Percentiles rank a stretch among this genome's conserved stretches.
Conservation (phyloP, 2,888 invertebrate genomes). For the Fissipunctia ypsillon region DNA sequence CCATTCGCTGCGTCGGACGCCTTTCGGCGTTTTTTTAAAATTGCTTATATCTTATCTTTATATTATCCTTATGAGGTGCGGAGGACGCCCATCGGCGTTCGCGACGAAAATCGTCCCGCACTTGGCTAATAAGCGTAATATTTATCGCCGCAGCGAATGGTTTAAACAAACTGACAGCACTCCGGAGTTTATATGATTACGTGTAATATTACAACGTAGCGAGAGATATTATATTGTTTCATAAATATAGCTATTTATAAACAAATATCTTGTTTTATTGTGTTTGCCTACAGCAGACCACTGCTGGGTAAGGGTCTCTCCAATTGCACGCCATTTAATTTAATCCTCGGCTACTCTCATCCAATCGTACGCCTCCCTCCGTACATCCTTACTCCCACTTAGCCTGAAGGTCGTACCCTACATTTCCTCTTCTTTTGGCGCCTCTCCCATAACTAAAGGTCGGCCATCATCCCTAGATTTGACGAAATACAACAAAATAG, state of each 20-base stretch:
- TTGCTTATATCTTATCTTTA: too few relatives aligned
- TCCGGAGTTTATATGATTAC: slow-evolving; percentile 21
- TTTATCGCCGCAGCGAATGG: too few relatives aligned
- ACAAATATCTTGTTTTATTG: slow-evolving; percentile 7
- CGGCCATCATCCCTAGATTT: background rate
- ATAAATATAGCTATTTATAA: slow-evolving; percentile 65
- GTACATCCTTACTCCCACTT: background rate
- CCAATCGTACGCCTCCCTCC: background rate
- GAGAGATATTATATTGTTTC: slow-evolving; percentile 61
- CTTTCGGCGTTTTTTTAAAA: too few relatives aligned
- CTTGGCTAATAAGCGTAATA: too few relatives aligned
- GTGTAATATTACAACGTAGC: slow-evolving; percentile 53
- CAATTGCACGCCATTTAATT: background rate
- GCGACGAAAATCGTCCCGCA: too few relatives aligned
- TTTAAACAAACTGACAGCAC: slow-evolving; percentile 40
- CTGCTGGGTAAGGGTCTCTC: background rate
- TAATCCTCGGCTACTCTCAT: background rate
- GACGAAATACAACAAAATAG: background rate
- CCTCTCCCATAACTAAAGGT: background rate
- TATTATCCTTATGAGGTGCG: too few relatives aligned
- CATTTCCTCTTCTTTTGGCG: background rate
- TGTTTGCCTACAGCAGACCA: background rate
- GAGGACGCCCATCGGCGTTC: too few relatives aligned
- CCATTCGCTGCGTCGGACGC: too few relatives aligned
- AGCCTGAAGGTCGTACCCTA: too few relatives aligned